Percentiles rank a stretch among this genome's conserved stretches.
These are phyloP conservation scores for Cyrtodaria siliqua DNA, from an alignment of 2,888 invertebrate genomes.

Conservation along the genomic window DNA sequence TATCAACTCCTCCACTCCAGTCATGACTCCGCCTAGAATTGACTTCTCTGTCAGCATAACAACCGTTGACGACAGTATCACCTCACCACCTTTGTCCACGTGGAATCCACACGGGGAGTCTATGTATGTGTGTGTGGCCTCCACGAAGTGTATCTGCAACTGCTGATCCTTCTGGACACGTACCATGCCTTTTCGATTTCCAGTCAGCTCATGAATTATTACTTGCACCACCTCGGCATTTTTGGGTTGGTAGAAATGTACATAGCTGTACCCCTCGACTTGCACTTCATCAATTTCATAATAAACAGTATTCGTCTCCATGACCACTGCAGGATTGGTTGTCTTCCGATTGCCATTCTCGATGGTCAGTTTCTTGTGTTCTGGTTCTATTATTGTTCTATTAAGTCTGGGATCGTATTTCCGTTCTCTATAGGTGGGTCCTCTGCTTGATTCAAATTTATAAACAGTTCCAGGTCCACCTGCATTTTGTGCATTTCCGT, in stretches of 20 bases:
- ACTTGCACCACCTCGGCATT: conserved; percentile 66
- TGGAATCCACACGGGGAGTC: conserved; percentile 78
- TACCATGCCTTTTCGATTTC: conserved; percentile 75
- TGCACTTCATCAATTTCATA: conserved; percentile 78
- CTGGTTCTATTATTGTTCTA: conserved; percentile 68
- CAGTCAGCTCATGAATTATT: conserved; percentile 74
- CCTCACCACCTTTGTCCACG: conserved; percentile 73
- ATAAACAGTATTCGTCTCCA: conserved; percentile 69
- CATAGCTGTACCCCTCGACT: conserved; percentile 74
- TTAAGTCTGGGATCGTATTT: conserved; percentile 77
- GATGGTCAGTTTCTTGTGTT: conserved; percentile 72
- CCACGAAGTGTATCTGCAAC: conserved; percentile 71
- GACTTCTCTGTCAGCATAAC: conserved; percentile 69
- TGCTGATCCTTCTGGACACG: conserved; percentile 71
- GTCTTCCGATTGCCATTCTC: conserved; percentile 69
- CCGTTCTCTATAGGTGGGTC: conserved; percentile 76
- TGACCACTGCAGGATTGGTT: conserved; percentile 73
- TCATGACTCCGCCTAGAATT: conserved; percentile 70
- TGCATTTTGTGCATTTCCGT: conserved; percentile 33
- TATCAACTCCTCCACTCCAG: conserved; percentile 72
- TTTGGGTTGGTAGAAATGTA: conserved; percentile 75
- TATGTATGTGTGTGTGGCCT: conserved; percentile 76
- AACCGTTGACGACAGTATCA: conserved; percentile 72
- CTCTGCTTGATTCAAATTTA: conserved; percentile 75
- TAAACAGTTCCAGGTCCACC: conserved; percentile 79